Evolutionary conservation across 2,797 vertebrate species (phyloP).

Genomic region (Siniperca scherzeri): DNA sequence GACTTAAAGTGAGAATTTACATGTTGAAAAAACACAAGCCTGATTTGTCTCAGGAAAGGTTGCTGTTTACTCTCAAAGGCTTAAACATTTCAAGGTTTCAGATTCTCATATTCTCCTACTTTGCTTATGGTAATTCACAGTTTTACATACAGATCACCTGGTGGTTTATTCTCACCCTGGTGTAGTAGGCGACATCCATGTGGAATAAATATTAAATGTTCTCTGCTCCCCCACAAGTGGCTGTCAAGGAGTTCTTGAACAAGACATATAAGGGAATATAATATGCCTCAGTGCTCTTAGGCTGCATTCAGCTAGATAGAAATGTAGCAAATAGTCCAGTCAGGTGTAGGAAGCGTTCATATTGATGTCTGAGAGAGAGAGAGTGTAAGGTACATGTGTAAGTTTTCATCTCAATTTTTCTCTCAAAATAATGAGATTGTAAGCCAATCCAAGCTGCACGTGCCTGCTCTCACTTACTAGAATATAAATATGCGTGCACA

Average conservation of each 20-base stretch:
- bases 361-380: background rate
- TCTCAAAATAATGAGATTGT: constrained; percentile 18
- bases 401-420: constrained; percentile 17
- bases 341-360: constrained; percentile 1
- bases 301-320: background rate
- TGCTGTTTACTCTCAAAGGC: constrained; percentile 42
- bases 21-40: constrained; percentile 21
- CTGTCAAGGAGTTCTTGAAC: background rate
- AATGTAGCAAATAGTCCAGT: background rate
- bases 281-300: constrained; percentile 1
- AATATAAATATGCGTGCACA: constrained; percentile 41
- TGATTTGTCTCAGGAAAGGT: constrained; percentile 39
- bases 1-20: constrained; percentile 40
- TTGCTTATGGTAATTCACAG: constrained; percentile 10
- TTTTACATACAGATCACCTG: constrained; percentile 40
- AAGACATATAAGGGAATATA: background rate
- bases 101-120: constrained; percentile 9
- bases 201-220: constrained; percentile 23
- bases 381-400: background rate
- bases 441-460: background rate
- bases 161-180: constrained; percentile 24
- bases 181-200: constrained; percentile 12
- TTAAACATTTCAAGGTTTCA: constrained; percentile 39
- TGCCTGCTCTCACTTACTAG: constrained; percentile 21
- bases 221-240: background rate